phyloP scores from a whole-genome alignment of 2,113 vertebrate genomes.

The Lasiurus borealis region DNA sequence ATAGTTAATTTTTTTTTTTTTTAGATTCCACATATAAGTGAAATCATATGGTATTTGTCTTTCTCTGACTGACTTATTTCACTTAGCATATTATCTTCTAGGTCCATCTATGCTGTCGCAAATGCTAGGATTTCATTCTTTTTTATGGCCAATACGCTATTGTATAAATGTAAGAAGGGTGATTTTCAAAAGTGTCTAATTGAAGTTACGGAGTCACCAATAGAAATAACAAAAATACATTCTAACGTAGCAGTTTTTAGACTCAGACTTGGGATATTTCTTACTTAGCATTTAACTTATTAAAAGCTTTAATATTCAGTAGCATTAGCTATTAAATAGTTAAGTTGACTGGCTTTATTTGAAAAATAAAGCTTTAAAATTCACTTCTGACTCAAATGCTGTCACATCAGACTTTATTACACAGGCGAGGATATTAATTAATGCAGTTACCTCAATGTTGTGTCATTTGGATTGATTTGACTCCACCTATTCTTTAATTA shows the following conservation, averaged over 20 bases:
- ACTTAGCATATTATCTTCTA: background rate
- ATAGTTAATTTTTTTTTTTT: background rate
- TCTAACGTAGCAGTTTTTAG: background rate
- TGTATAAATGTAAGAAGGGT: background rate
- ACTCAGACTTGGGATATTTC: background rate
- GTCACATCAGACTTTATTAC: background rate
- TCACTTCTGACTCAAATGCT: background rate
- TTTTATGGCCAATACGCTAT: background rate
- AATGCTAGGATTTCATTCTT: background rate
- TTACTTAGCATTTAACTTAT: constrained; percentile 1
- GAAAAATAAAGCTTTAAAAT: constrained; percentile 3
- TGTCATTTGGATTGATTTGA: background rate
- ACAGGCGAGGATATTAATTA: background rate
- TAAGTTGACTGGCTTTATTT: constrained; percentile 35
- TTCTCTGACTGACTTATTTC: background rate
- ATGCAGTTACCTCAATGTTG: background rate
- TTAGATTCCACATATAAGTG: background rate
- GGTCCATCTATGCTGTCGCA: background rate
- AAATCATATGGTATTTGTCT: background rate
- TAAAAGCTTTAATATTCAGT: background rate
- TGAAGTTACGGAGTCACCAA: background rate
- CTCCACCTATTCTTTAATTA: background rate
- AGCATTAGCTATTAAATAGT: background rate
- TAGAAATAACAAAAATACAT: background rate
- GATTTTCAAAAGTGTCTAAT: background rate